A percentile compares a stretch with the other conserved stretches of the same genome.
These are phyloP conservation scores for Stenodera caucasica DNA, from an alignment of 2,888 invertebrate genomes.

Conservation along the genomic window DNA sequence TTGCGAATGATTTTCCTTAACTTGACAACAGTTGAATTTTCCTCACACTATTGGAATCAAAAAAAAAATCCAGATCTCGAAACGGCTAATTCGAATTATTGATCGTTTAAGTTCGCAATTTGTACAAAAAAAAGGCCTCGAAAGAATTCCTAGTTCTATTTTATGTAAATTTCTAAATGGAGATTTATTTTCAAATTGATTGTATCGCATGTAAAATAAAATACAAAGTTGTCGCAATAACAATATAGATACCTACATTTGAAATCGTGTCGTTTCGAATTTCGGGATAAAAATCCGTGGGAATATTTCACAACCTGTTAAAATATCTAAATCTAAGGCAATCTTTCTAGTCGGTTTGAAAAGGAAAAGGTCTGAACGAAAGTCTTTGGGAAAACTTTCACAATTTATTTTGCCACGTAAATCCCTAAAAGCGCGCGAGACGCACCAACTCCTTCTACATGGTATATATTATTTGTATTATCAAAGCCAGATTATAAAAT, in stretches of 20 bases:
- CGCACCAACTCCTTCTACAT: neutral
- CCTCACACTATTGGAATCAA: too few species aligned
- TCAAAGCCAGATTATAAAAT: neutral
- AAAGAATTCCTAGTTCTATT: too few species aligned
- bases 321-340: constrained; percentile 4
- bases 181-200: neutral
- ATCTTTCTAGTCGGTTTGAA: neutral
- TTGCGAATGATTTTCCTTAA: neutral
- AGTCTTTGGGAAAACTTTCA: neutral
- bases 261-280: too few species aligned
- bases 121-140: too few species aligned
- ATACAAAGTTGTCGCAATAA: neutral
- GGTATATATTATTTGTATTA: neutral
- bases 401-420: neutral
- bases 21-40: neutral
- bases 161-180: neutral
- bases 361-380: neutral
- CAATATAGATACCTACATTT: neutral
- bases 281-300: neutral
- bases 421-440: neutral
- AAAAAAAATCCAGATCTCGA: too few species aligned
- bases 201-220: neutral
- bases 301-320: neutral
- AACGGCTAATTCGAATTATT: too few species aligned
- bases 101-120: too few species aligned